Evolutionary conservation across 2,113 vertebrate species (phyloP), one percentile per base, ranked within the genome.

Genomic region (Lampris megalopsis): DNA sequence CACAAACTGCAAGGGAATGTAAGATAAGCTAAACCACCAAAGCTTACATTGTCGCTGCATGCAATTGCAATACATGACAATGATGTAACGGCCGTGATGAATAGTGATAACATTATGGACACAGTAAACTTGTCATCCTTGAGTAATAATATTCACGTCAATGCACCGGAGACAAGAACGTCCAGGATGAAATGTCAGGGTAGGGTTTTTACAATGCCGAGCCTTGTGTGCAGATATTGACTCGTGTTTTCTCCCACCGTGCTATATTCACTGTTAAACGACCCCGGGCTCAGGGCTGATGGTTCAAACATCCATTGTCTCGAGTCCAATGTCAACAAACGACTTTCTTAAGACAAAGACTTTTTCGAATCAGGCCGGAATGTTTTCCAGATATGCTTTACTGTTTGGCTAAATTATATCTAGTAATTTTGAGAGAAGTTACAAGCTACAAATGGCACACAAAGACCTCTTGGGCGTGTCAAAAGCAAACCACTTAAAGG

Each of bases 401-500:
- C 58, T 69, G 65, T 52, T 61, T 8, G 5, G 47, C 68, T 63
- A 80, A 92, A 90, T 86, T 84, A 79, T 42, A 81, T 85, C 63
- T 75, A 79, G 81, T 74, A 48, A 82, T 80, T 86, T 84, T 57
- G 76, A 61, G 67, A 71, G 71, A 80, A 68, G 78, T 88, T 65
- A 82, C 58, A 79, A 84, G 77, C 77, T 57, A 81, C 85, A 79
- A 86, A 85, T 68, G 4, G 77, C 86, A 74, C 70, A 64, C 48
- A 68, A n/a, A 8, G 36, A 79, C 43, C 63, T 76, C 63, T 65
- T 68, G 63, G 79, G 65, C 74, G 79, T 80, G 77, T 84, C 76
- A 61, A 72, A 77, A 63, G 40, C 57, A 52, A 52, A 49, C 57
- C 59, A 67, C 68, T 79, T 79, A 76, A 75, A 67, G 74, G 57